Conservation (phyloP, 2,888 invertebrate genomes). For the Malthinus seriepunctatus region DNA sequence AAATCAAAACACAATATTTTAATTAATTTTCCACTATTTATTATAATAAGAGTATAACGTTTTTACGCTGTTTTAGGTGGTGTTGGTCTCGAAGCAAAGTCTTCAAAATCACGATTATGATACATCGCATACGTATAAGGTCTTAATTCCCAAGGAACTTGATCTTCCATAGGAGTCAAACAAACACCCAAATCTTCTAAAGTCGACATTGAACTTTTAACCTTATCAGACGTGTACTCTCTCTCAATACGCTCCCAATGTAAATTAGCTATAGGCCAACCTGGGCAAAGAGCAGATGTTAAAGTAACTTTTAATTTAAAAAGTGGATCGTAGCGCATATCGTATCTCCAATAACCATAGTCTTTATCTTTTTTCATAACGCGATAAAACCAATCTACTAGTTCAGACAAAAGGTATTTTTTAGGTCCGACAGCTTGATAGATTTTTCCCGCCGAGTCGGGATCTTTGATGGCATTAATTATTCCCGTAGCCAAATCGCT, state of each 20-base stretch:
- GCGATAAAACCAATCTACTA: slow-evolving; percentile 84
- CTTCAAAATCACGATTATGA: slow-evolving; percentile 73
- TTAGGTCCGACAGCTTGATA: slow-evolving; percentile 93
- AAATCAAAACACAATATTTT: no score
- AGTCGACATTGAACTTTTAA: slow-evolving; percentile 68
- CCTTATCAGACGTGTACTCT: slow-evolving; percentile 76
- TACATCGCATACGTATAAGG: slow-evolving; percentile 70
- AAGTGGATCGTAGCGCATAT: slow-evolving; percentile 72
- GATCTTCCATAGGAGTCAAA: slow-evolving; percentile 76
- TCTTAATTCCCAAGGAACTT: slow-evolving; percentile 81
- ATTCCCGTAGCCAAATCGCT: slow-evolving; percentile 89
- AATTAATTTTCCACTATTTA: no score
- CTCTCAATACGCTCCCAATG: slow-evolving; percentile 82
- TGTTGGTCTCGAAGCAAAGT: slow-evolving; percentile 69
- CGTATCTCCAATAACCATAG: slow-evolving; percentile 72
- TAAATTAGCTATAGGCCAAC: slow-evolving; percentile 69
- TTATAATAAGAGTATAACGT: neutral
- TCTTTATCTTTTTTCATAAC: slow-evolving; percentile 71
- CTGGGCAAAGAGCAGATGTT: slow-evolving; percentile 63
- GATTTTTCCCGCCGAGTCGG: slow-evolving; percentile 74
- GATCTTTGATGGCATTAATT: slow-evolving; percentile 75
- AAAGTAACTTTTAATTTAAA: slow-evolving; percentile 68
- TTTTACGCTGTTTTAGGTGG: slow-evolving; percentile 61
- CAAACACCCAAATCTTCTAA: slow-evolving; percentile 87
- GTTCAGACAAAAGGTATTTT: slow-evolving; percentile 75